These are phyloP conservation scores for Condylostylus longicornis DNA, from an alignment of 1,140 invertebrate species.

Conservation along the genomic window DNA sequence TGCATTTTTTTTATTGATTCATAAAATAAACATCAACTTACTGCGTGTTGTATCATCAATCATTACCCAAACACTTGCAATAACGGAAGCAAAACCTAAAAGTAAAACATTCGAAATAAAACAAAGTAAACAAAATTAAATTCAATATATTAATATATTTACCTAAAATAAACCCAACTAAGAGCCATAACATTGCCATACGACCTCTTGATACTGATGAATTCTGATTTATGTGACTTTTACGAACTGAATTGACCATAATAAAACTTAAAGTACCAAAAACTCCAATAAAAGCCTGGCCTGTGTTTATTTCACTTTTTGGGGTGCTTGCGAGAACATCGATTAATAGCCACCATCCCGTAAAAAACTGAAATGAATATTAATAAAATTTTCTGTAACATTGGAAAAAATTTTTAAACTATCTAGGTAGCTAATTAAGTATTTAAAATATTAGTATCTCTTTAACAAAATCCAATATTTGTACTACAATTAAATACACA, in stretches of 20 bases:
- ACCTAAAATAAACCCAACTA: conserved; percentile 91
- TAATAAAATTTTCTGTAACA: conserved; percentile 8
- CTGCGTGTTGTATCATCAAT: conserved; percentile 59
- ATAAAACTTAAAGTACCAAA: conserved; percentile 86
- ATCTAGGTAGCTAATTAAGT: conserved; percentile 4
- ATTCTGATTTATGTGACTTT: conserved; percentile 58
- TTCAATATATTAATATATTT: too few species aligned
- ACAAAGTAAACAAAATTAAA: too few species aligned
- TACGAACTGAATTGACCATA: conserved; percentile 96
- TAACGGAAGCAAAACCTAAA: conserved; percentile 86
- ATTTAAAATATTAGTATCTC: too few species aligned
- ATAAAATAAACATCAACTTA: too few species aligned
- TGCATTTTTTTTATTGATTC: conserved; percentile 11
- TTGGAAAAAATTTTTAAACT: background rate
- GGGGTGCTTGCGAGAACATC: conserved; percentile 71
- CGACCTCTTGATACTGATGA: conserved; percentile 46
- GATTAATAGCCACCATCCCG: conserved; percentile 96
- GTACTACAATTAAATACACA: too few species aligned
- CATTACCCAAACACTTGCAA: conserved; percentile 90
- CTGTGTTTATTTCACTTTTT: conserved; percentile 41
- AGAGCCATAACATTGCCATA: conserved; percentile 87
- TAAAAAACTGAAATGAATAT: conserved; percentile 63
- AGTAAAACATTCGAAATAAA: too few species aligned
- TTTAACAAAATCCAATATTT: too few species aligned
- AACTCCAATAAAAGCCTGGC: conserved; percentile 87